phyloP scores from a whole-genome alignment of 2,797 vertebrate species.

The Enteromius thamalakanensis region DNA sequence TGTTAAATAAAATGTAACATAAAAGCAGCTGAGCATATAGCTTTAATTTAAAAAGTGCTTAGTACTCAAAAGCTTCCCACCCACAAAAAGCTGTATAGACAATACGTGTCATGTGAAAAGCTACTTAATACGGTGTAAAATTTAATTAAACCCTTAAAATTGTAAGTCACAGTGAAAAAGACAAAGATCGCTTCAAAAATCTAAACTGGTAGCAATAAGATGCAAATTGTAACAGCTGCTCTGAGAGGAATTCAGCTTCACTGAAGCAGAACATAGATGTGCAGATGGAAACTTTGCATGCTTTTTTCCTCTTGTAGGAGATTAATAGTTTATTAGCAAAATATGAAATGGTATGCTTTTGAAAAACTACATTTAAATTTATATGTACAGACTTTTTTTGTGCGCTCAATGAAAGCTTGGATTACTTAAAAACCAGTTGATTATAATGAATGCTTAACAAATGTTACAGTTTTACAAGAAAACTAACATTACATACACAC shows the following conservation, averaged over 20 bases:
- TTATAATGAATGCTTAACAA: background rate
- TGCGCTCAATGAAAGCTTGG: background rate
- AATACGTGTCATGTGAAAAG: background rate
- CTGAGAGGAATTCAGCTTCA: constrained; percentile 71
- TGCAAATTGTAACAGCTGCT: constrained; percentile 62
- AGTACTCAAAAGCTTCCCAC: background rate
- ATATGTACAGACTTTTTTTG: background rate
- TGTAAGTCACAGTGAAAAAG: background rate
- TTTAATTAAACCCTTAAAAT: constrained; percentile 8
- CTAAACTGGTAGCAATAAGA: background rate
- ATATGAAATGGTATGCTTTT: background rate
- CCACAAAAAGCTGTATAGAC: background rate
- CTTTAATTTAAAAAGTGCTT: background rate
- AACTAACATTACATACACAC: background rate
- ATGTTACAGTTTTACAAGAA: background rate
- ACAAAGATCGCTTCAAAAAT: background rate
- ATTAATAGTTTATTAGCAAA: background rate
- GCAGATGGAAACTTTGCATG: constrained; percentile 12
- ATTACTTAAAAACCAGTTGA: background rate
- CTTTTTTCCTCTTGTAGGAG: background rate
- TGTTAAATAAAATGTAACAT: background rate
- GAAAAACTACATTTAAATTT: background rate
- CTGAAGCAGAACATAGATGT: constrained; percentile 66
- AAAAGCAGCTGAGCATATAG: constrained; percentile 8
- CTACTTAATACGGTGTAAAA: background rate